phyloP scores from a whole-genome alignment of 2,888 invertebrate species.

The Sesamia inferens region DNA sequence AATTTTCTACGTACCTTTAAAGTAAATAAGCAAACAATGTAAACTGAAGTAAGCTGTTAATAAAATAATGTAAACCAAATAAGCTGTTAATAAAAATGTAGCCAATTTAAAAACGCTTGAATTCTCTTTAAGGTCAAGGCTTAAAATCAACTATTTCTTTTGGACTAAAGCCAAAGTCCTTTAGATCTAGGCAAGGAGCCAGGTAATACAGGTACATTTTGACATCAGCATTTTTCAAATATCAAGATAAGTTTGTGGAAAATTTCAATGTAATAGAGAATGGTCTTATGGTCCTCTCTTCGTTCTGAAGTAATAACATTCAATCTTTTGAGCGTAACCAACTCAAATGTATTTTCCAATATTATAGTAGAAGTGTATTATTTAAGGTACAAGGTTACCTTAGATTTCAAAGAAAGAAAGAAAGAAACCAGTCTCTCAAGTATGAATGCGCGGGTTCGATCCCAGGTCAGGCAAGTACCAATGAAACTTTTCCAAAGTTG shows the following conservation, averaged over 20 bases:
- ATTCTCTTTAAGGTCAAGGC: slow-evolving; percentile 72
- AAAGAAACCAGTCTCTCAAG: no score
- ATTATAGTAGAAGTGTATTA: background rate
- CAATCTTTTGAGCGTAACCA: slow-evolving; percentile 40
- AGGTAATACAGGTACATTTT: slow-evolving; percentile 77
- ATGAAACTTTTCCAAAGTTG: no score
- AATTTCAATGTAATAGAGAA: slow-evolving; percentile 53
- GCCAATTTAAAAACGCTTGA: slow-evolving; percentile 50
- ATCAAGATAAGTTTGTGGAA: slow-evolving; percentile 49
- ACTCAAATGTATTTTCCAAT: slow-evolving; percentile 27
- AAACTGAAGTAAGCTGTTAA: no score
- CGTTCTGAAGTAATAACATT: slow-evolving; percentile 40
- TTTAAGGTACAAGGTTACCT: background rate
- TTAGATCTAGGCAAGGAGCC: slow-evolving; percentile 75
- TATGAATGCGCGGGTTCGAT: no score
- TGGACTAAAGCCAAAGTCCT: slow-evolving; percentile 77
- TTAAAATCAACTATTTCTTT: slow-evolving; percentile 77
- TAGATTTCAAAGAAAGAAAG: no score
- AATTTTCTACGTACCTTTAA: background rate
- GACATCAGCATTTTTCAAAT: slow-evolving; percentile 70
- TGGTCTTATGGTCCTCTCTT: slow-evolving; percentile 33
- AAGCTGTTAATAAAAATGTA: slow-evolving; percentile 14
- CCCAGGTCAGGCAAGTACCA: no score
- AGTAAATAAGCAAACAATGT: no score
- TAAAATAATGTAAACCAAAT: no score